Percentiles rank a stretch among this genome's conserved stretches.
Evolutionary conservation across 1,140 invertebrate species (phyloP).

Genomic region (Samia ricini): DNA sequence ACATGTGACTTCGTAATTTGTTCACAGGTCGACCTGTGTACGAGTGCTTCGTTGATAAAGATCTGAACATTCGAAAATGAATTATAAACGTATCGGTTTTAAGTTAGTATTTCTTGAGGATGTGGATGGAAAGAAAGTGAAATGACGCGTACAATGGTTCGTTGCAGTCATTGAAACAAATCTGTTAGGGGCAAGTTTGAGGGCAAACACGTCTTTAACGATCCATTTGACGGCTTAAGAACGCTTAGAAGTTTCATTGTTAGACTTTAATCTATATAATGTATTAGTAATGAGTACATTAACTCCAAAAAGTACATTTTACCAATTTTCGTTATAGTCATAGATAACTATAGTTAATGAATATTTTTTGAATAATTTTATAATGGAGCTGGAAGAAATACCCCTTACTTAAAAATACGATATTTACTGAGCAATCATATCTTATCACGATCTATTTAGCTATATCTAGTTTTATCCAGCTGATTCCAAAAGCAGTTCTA

Average conservation of each 20-base stretch:
- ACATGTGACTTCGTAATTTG: slow-evolving; percentile 55
- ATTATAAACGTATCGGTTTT: slow-evolving; percentile 9
- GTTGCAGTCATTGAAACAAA: slow-evolving; percentile 53
- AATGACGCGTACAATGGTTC: slow-evolving; percentile 58
- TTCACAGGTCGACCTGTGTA: slow-evolving; percentile 28
- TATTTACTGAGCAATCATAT: too few species aligned
- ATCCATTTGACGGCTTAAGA: slow-evolving; percentile 10
- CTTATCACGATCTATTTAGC: too few species aligned
- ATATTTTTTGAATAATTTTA: too few species aligned
- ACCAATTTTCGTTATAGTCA: too few species aligned
- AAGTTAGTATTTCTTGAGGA: slow-evolving; percentile 17
- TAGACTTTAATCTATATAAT: background rate
- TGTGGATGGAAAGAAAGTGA: slow-evolving; percentile 38
- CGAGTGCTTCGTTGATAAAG: slow-evolving; percentile 42
- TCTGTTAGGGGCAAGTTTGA: slow-evolving; percentile 44
- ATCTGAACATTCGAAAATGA: slow-evolving; percentile 29
- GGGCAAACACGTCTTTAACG: slow-evolving; percentile 36
- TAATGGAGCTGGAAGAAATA: too few species aligned
- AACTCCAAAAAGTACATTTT: background rate
- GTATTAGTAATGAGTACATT: background rate
- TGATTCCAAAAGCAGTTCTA: too few species aligned
- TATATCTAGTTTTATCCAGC: too few species aligned
- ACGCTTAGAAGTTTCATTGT: slow-evolving; percentile 2
- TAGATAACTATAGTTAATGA: too few species aligned
- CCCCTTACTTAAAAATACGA: too few species aligned